These are phyloP conservation scores for Rosalia funebris DNA, from an alignment of 2,888 invertebrate genomes.

Conservation along the genomic window DNA sequence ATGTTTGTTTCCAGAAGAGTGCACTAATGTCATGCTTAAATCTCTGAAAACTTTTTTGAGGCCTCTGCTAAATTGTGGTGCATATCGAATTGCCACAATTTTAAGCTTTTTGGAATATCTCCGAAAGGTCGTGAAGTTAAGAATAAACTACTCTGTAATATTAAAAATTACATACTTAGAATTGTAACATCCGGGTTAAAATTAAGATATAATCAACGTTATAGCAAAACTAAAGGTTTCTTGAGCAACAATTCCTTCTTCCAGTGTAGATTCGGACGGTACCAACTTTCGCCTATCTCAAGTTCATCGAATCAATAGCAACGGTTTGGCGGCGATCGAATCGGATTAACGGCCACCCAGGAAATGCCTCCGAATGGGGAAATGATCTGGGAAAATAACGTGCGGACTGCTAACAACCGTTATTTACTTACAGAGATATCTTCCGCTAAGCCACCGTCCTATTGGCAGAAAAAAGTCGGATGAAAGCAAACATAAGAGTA, in stretches of 20 bases:
- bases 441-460: not conserved
- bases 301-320: not conserved
- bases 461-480: no score
- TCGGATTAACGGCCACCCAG: slow-evolving; percentile 2
- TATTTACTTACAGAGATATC: not conserved
- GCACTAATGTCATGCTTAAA: not conserved
- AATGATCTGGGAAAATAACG: not conserved
- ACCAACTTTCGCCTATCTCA: no score
- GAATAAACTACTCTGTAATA: not conserved
- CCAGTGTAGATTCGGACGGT: no score
- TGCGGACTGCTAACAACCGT: not conserved
- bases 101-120: not conserved
- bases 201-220: no score
- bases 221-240: no score
- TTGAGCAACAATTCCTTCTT: no score
- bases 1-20: not conserved
- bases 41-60: not conserved
- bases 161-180: no score
- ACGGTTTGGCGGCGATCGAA: not conserved
- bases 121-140: not conserved
- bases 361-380: slow-evolving; percentile 1
- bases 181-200: no score
- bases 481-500: no score
- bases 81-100: not conserved
- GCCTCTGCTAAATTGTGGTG: not conserved